A percentile compares a stretch with the other conserved stretches of the same genome.
Conservation (phyloP, 2,797 vertebrate genomes). For the Neoniphon sammara region DNA sequence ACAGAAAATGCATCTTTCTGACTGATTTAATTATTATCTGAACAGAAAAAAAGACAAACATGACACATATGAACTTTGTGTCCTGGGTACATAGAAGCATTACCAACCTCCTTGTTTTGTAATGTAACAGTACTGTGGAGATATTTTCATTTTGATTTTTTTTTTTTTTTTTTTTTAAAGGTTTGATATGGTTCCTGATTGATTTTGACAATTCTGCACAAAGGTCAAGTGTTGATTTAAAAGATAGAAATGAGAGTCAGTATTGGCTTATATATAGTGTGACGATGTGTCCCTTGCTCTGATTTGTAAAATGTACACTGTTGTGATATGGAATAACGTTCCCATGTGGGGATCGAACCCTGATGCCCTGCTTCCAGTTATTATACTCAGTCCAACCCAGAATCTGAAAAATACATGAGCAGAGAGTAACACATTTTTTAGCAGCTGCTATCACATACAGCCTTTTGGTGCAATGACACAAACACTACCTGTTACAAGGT, state of each 20-base stretch:
- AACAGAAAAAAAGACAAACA: constrained; percentile 46
- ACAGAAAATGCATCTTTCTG: constrained; percentile 66
- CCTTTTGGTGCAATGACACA: constrained; percentile 66
- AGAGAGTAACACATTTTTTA: constrained; percentile 48
- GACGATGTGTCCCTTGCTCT: constrained; percentile 41
- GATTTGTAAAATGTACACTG: constrained; percentile 51
- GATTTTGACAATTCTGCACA: constrained; percentile 66
- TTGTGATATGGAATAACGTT: constrained; percentile 55
- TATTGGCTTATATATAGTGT: constrained; percentile 34
- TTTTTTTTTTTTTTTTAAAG: constrained; percentile 54
- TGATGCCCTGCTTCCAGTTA: constrained; percentile 62
- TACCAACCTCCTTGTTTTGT: constrained; percentile 75
- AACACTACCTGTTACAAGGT: constrained; percentile 75
- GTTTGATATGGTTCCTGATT: constrained; percentile 70
- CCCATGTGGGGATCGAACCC: constrained; percentile 47
- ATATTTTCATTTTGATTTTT: constrained; percentile 63
- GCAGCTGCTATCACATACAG: constrained; percentile 66
- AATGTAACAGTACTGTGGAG: constrained; percentile 78
- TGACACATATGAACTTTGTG: constrained; percentile 55
- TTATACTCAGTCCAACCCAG: constrained; percentile 62
- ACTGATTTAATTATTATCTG: constrained; percentile 62
- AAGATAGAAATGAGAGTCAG: constrained; percentile 29
- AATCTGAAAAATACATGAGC: constrained; percentile 70
- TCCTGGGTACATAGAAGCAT: constrained; percentile 68
- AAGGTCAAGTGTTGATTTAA: constrained; percentile 81